phyloP scores from a whole-genome alignment of 2,888 invertebrate species.

The Lacanobia wlatinum region DNA sequence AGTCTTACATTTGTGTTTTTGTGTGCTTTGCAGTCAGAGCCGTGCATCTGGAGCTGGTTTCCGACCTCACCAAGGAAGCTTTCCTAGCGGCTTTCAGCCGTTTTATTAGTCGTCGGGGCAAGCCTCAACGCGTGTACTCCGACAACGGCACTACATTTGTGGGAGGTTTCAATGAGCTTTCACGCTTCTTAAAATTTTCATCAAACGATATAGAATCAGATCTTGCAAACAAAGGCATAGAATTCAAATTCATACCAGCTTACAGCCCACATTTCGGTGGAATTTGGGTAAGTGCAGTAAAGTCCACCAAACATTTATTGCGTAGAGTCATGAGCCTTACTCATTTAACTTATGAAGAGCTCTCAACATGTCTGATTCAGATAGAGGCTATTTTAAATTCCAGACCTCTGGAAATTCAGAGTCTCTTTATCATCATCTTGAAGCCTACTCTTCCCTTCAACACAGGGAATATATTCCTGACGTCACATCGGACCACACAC shows the following conservation, averaged over 20 bases:
- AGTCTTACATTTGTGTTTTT: slow-evolving; percentile 10
- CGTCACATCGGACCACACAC: too few species aligned
- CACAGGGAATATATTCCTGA: too few species aligned
- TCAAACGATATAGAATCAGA: background rate
- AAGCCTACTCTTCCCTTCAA: too few species aligned
- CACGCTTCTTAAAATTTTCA: slow-evolving; percentile 15
- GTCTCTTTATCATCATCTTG: too few species aligned
- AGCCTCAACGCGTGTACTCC: slow-evolving; percentile 52
- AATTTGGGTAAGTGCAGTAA: background rate
- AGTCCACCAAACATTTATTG: background rate
- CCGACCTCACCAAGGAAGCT: slow-evolving; percentile 9
- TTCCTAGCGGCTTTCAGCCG: too few species aligned
- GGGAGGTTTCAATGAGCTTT: too few species aligned
- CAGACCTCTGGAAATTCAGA: too few species aligned
- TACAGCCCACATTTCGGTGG: background rate
- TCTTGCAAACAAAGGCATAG: too few species aligned
- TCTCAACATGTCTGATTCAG: slow-evolving; percentile 49
- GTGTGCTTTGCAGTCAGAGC: background rate
- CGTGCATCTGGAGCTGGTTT: slow-evolving; percentile 6
- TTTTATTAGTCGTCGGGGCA: slow-evolving; percentile 48
- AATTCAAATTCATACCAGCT: too few species aligned
- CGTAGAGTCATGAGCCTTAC: background rate
- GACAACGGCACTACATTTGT: slow-evolving; percentile 61
- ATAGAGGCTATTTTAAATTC: slow-evolving; percentile 2
- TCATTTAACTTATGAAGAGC: background rate